phyloP scores from a whole-genome alignment of 2,888 invertebrate genomes.

The Pinctada fucata region DNA sequence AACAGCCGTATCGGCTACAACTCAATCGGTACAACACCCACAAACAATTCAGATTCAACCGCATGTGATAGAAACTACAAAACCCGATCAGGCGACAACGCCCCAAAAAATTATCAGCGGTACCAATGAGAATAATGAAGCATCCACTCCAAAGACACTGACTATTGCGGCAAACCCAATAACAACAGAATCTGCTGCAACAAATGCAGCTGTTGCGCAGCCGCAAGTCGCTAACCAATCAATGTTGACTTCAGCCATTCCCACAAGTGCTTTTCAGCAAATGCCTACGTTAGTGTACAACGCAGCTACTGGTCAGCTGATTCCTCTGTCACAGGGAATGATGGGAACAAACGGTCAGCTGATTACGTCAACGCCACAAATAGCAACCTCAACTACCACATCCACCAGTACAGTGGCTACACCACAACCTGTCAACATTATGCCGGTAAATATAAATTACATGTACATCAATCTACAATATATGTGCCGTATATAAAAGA shows the following conservation, averaged over 20 bases:
- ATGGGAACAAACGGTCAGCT: constrained; percentile 42
- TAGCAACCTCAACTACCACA: constrained; percentile 48
- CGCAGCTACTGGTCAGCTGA: constrained; percentile 58
- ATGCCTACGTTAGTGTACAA: constrained; percentile 60
- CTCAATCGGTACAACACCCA: constrained; percentile 25
- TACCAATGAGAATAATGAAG: constrained; percentile 14
- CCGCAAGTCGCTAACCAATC: constrained; percentile 44
- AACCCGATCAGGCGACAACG: not conserved
- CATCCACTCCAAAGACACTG: constrained; percentile 28
- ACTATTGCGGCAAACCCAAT: constrained; percentile 21
- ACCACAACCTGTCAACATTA: constrained; percentile 38
- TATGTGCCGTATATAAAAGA: too few species aligned
- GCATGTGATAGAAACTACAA: constrained; percentile 19
- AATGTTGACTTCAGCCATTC: constrained; percentile 54
- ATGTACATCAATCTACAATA: too few species aligned
- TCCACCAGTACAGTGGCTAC: constrained; percentile 57
- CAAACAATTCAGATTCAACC: constrained; percentile 40
- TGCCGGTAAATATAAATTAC: constrained; percentile 1
- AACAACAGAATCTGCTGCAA: constrained; percentile 2
- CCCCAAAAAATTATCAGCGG: constrained; percentile 8
- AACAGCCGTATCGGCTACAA: constrained; percentile 23
- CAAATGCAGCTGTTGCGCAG: constrained; percentile 38
- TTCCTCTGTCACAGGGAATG: constrained; percentile 50
- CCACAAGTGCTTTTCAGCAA: constrained; percentile 55
- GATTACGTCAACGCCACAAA: constrained; percentile 53